These are phyloP conservation scores for Trogon melanurus DNA, from an alignment of 2,113 vertebrate species.

Conservation along the genomic window DNA sequence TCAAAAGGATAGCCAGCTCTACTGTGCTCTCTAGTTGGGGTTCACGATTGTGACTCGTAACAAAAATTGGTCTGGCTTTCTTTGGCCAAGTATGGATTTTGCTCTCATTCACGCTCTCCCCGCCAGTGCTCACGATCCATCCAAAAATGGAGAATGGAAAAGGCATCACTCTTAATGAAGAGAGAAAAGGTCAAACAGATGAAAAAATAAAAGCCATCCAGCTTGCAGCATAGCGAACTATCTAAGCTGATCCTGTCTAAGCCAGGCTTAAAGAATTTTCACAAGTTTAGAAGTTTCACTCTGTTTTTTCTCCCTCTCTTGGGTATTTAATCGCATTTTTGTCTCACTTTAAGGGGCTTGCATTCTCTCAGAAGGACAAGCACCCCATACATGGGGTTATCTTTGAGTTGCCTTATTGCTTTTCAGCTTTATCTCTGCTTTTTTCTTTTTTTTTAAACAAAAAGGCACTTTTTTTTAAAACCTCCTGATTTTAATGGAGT, in stretches of 20 bases:
- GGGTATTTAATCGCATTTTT: background rate
- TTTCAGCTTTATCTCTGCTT: slow-evolving; percentile 10
- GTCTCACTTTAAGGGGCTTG: background rate
- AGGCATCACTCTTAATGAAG: background rate
- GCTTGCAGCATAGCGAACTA: background rate
- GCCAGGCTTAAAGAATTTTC: background rate
- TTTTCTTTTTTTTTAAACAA: background rate
- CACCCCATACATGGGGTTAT: background rate
- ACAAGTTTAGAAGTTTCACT: background rate
- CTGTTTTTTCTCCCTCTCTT: background rate
- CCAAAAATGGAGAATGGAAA: background rate
- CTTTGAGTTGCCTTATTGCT: background rate
- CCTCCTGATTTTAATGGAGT: background rate
- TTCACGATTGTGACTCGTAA: accelerated
- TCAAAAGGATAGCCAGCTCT: background rate
- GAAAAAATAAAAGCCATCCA: background rate
- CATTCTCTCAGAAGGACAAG: background rate
- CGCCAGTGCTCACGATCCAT: accelerated
- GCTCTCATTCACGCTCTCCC: background rate
- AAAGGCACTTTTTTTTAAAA: background rate
- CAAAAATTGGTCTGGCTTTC: background rate
- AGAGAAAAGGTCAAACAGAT: background rate
- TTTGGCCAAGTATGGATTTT: background rate
- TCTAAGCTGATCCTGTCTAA: background rate
- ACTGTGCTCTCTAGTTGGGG: background rate